These are phyloP conservation scores for Chelidonichthys spinosus DNA, from an alignment of 2,797 vertebrate genomes.

Conservation along the genomic window DNA sequence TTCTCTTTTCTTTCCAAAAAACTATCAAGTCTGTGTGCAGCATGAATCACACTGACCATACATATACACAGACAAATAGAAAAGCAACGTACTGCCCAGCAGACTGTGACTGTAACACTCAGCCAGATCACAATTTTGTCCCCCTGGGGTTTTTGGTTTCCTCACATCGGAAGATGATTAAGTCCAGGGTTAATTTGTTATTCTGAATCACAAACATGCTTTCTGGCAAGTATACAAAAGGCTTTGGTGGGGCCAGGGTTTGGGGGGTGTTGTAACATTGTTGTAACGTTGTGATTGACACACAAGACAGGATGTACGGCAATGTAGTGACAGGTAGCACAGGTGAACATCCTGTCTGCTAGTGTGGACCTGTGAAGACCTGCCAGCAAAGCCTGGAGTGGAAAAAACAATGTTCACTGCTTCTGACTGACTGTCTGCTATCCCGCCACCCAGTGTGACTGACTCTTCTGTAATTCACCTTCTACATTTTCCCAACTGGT, in stretches of 20 bases:
- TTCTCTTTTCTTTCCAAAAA: background rate
- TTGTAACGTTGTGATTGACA: slow-evolving; percentile 57
- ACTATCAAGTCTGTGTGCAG: slow-evolving; percentile 22
- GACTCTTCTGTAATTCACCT: slow-evolving; percentile 12
- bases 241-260: slow-evolving; percentile 31
- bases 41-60: slow-evolving; percentile 63
- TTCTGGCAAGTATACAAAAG: slow-evolving; percentile 28
- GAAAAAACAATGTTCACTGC: slow-evolving; percentile 61
- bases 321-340: slow-evolving; percentile 69
- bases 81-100: slow-evolving; percentile 11
- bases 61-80: slow-evolving; percentile 50
- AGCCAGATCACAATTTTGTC: slow-evolving; percentile 38
- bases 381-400: slow-evolving; percentile 62
- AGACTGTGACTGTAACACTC: slow-evolving; percentile 53
- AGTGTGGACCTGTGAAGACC: slow-evolving; percentile 77
- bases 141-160: slow-evolving; percentile 46
- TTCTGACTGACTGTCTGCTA: slow-evolving; percentile 37
- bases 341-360: slow-evolving; percentile 77
- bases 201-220: slow-evolving; percentile 56
- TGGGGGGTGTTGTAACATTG: slow-evolving; percentile 15
- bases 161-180: slow-evolving; percentile 65
- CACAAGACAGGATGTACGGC: slow-evolving; percentile 40
- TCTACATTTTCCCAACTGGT: slow-evolving; percentile 12
- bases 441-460: slow-evolving; percentile 27
- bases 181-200: slow-evolving; percentile 45